Base-by-base conservation (phyloP, 2,888 invertebrate genomes). In the Philopedon plagiatum region DNA sequence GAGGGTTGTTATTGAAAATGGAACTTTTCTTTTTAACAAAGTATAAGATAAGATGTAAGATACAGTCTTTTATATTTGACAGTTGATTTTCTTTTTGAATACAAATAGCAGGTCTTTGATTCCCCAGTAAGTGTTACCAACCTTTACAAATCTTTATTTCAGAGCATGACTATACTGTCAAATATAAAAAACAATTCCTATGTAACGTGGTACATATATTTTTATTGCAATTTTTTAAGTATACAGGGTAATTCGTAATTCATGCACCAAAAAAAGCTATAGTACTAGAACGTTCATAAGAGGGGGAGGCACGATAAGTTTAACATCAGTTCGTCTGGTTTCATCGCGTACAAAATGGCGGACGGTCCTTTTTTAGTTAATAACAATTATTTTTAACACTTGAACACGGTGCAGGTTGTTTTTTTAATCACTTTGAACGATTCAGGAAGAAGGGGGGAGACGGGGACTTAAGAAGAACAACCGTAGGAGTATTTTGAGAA, bases 311-410 rank as follows among this genome's bases (percentile, higher is more conserved):
- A 63, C 63, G 18, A 46, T 62, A 62, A 62, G 19, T 49, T 54
- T 63, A 63, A 63, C 37, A 26, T 51, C 19, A 63, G 63, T 63
- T 63, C 51, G 9, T 63, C 15, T n/a, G 11, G 23, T 49, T 44
- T 61, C 46, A 41, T 49, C 68, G 68, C 68, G 41, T 60, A 61
- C 49, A 61, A 68, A 51, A 68, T 61, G 32, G 46, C 44, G 68
- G 68, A 68, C 68, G 68, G 68, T 68, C 60, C 68, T 41, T 68
- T 54, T 60, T 32, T 41, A 39, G 60, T 23, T 58, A 44, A n/a
- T 65, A 65, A 66, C 66, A 66, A 66, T 46, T 58, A 58, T 58
- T 60, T 58, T 57, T 32, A 66, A 66, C 57, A 57, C 49, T 58
- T 41, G 54, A 61, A 46, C 34, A 46, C 46, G 60, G 46, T n/a